Conservation (phyloP, 2,888 invertebrate genomes). For the Pyrochroa serraticornis region DNA sequence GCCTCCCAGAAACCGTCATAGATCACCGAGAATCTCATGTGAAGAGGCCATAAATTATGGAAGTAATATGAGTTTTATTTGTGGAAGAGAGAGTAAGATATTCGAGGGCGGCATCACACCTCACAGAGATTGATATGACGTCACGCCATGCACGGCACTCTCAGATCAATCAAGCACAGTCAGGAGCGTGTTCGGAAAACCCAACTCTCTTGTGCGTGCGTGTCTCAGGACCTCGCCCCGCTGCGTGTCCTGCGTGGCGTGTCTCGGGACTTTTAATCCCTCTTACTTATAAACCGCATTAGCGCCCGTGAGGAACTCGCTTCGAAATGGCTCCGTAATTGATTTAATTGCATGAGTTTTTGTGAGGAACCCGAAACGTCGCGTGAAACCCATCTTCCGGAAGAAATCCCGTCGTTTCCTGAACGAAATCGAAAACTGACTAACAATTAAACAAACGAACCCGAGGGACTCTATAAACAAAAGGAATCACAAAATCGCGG, state of each 20-base stretch:
- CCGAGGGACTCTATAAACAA: constrained; percentile 32
- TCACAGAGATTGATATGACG: constrained; percentile 47
- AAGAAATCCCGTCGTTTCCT: too few relatives aligned
- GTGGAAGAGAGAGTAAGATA: constrained; percentile 43
- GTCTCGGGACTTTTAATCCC: constrained; percentile 28
- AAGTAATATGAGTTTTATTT: constrained; percentile 50
- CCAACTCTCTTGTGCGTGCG: constrained; percentile 15
- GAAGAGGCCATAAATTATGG: constrained; percentile 48
- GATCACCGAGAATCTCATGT: constrained; percentile 47
- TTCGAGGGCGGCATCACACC: constrained; percentile 43
- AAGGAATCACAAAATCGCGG: constrained; percentile 40
- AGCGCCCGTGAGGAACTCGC: constrained; percentile 16
- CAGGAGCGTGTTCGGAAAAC: constrained; percentile 37
- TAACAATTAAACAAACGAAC: too few relatives aligned
- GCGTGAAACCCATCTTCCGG: too few relatives aligned
- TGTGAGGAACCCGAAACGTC: not conserved
- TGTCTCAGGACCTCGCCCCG: constrained; percentile 16
- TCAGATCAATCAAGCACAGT: constrained; percentile 43
- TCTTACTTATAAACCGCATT: constrained; percentile 27
- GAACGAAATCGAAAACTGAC: too few relatives aligned
- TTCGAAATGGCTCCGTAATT: constrained; percentile 24
- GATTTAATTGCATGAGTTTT: constrained; percentile 20
- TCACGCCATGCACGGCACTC: constrained; percentile 46
- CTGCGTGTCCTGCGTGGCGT: constrained; percentile 23
- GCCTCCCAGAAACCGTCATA: constrained; percentile 31